These are phyloP conservation scores for Dendrolimus pini DNA, from an alignment of 2,888 invertebrate genomes.

Conservation along the genomic window DNA sequence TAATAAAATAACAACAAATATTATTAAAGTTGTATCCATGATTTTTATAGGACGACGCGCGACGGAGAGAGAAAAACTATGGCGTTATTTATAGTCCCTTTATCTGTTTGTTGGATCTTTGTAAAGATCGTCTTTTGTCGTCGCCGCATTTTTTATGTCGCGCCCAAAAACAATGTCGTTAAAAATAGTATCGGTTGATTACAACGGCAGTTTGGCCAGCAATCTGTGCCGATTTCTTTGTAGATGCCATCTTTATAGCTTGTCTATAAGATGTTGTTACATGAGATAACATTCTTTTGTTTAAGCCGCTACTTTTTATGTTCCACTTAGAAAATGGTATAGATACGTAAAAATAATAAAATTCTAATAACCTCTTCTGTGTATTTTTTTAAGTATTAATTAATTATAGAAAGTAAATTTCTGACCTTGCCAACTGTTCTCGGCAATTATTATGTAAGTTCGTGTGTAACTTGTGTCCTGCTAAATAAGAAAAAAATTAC, in stretches of 20 bases:
- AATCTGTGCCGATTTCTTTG: slow-evolving; percentile 61
- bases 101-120: slow-evolving; percentile 50
- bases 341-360: slow-evolving; percentile 13
- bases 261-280: slow-evolving; percentile 27
- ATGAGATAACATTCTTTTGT: slow-evolving; percentile 13
- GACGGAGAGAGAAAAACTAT: slow-evolving; percentile 35
- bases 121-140: slow-evolving; percentile 58
- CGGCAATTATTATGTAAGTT: no score
- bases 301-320: slow-evolving; percentile 11
- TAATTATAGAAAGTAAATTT: no score
- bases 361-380: no score
- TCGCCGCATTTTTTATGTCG: slow-evolving; percentile 51
- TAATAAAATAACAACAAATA: slow-evolving; percentile 1
- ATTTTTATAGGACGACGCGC: slow-evolving; percentile 3
- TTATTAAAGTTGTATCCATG: neutral
- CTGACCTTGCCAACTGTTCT: no score
- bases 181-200: slow-evolving; percentile 40
- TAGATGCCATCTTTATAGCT: slow-evolving; percentile 62
- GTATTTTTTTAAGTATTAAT: no score
- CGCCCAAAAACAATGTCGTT: slow-evolving; percentile 54
- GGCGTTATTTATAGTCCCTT: slow-evolving; percentile 65
- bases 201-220: slow-evolving; percentile 36
- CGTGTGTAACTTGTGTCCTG: no score
- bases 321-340: slow-evolving; percentile 1
- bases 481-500: no score